Percentiles rank a stretch among this genome's conserved stretches.
Evolutionary conservation across 1,140 invertebrate genomes (phyloP).

Genomic region (Centruroides sculpturatus): DNA sequence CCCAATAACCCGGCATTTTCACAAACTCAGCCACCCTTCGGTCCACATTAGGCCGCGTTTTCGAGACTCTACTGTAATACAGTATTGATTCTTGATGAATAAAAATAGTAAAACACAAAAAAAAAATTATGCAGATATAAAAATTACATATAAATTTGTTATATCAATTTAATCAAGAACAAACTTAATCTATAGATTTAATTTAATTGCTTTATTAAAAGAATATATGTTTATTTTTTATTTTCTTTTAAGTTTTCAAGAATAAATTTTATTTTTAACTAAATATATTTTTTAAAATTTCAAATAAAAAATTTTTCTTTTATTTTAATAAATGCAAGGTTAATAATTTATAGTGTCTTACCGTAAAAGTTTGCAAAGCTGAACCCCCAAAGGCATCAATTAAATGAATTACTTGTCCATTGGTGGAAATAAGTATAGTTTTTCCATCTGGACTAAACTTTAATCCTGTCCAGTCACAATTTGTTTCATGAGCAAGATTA

Average conservation of each 20-base stretch:
- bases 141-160: too few species aligned
- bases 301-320: background rate
- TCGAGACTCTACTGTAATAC: too few species aligned
- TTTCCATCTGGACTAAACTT: conserved; percentile 97
- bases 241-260: background rate
- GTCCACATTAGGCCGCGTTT: too few species aligned
- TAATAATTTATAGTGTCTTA: background rate
- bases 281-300: background rate
- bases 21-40: too few species aligned
- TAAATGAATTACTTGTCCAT: conserved; percentile 81
- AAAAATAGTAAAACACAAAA: too few species aligned
- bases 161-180: too few species aligned
- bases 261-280: background rate
- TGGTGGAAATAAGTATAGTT: conserved; percentile 90
- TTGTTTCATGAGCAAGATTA: conserved; percentile 71
- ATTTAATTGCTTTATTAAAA: too few species aligned
- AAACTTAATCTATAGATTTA: too few species aligned
- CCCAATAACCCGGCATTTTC: too few species aligned
- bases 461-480: conserved; percentile 87
- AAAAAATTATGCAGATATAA: too few species aligned
- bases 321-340: background rate
- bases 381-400: conserved; percentile 95
- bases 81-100: too few species aligned
- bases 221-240: too few species aligned
- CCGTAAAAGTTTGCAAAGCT: conserved; percentile 71